phyloP scores from a whole-genome alignment of 2,797 vertebrate genomes.

The Macrochelys suwanniensis region DNA sequence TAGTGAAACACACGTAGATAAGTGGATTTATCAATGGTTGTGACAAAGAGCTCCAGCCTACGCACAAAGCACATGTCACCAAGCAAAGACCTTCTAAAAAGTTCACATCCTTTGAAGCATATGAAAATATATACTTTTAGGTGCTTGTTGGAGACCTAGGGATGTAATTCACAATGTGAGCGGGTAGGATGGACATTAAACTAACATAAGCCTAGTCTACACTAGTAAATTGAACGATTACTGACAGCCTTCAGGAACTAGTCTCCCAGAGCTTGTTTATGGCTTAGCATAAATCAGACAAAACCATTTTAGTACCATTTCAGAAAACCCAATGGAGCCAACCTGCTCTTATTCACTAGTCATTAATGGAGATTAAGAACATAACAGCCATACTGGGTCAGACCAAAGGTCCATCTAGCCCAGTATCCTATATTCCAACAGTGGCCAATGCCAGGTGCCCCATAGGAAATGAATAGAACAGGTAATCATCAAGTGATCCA shows the following conservation, averaged over 20 bases:
- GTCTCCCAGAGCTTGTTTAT: not conserved
- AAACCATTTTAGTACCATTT: not conserved
- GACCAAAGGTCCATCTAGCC: too few species aligned
- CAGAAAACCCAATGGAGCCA: not conserved
- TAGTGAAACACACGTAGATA: not conserved
- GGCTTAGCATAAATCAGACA: not conserved
- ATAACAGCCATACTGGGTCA: too few species aligned
- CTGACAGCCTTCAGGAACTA: not conserved
- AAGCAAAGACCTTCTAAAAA: not conserved
- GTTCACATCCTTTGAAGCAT: not conserved
- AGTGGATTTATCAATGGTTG: not conserved
- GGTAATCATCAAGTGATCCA: too few species aligned
- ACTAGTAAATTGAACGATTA: not conserved
- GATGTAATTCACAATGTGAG: not conserved
- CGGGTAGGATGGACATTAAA: not conserved
- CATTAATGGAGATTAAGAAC: too few species aligned
- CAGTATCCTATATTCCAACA: too few species aligned
- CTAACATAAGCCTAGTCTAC: not conserved
- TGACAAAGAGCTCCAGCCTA: not conserved
- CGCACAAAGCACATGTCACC: not conserved
- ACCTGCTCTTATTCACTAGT: too few species aligned
- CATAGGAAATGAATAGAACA: too few species aligned
- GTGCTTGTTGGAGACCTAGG: not conserved
- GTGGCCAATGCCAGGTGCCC: too few species aligned
- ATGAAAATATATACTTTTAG: not conserved